Conservation (phyloP, 2,113 vertebrate genomes). For the Pterocles gutturalis region DNA sequence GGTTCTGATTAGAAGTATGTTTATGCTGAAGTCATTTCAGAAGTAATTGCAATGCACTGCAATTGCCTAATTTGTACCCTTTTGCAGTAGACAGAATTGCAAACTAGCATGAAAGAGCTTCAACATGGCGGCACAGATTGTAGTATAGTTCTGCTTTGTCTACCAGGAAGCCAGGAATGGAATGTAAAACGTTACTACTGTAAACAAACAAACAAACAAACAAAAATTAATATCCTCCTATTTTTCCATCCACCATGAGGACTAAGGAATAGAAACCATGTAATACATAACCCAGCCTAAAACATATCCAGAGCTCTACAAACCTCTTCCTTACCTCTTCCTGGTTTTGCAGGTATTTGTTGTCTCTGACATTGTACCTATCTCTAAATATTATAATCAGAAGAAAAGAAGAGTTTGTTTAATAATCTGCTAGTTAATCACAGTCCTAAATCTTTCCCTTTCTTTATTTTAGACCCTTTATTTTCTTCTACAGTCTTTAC, state of each 20-base stretch:
- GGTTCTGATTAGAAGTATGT: background rate
- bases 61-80: background rate
- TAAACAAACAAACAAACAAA: background rate
- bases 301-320: background rate
- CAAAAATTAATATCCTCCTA: background rate
- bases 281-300: background rate
- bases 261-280: background rate
- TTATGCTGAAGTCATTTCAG: background rate
- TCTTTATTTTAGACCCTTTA: background rate
- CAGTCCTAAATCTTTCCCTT: background rate
- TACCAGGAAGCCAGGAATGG: background rate
- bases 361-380: background rate
- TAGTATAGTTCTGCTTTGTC: background rate
- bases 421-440: background rate
- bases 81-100: background rate
- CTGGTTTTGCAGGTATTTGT: background rate
- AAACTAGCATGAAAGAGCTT: background rate
- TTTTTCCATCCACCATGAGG: background rate
- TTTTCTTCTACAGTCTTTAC: background rate
- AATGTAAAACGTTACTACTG: background rate
- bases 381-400: background rate
- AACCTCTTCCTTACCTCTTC: background rate
- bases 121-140: background rate
- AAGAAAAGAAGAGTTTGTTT: background rate
- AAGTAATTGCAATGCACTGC: background rate